phyloP scores from a whole-genome alignment of 2,797 vertebrate species.

The Pipistrellus pygmaeus region DNA sequence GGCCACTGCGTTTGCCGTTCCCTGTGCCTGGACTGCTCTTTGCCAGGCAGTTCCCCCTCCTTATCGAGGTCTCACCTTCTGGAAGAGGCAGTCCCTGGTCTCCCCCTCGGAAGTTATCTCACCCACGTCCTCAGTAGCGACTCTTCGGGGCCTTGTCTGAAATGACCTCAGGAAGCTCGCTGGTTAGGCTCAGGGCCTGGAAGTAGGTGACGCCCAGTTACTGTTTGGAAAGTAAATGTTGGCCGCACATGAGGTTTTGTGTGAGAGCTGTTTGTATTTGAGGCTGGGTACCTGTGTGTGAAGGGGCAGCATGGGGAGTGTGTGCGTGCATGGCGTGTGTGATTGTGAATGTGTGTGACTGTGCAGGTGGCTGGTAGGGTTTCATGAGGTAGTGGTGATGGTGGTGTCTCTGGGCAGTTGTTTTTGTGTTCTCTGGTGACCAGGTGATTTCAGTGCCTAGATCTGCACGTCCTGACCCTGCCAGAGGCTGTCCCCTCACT shows the following conservation, averaged over 20 bases:
- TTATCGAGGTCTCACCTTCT: neutral
- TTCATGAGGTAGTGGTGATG: neutral
- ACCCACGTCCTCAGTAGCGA: neutral
- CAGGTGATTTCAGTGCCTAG: neutral
- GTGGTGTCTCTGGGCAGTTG: neutral
- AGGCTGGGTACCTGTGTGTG: neutral
- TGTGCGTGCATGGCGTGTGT: neutral
- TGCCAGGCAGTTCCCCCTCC: neutral
- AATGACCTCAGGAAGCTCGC: neutral
- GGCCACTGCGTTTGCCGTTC: neutral
- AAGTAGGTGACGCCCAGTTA: neutral
- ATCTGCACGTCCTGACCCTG: neutral
- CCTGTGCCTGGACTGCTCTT: neutral
- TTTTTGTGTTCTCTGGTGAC: neutral
- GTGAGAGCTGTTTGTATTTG: neutral
- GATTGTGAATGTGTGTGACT: neutral
- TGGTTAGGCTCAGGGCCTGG: rapidly evolving
- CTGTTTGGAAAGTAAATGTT: neutral
- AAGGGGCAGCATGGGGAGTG: neutral
- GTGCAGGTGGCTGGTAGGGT: neutral
- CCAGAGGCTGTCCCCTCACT: neutral
- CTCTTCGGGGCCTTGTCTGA: neutral
- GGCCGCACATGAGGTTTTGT: neutral
- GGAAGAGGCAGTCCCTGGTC: neutral
- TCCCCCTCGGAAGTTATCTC: neutral